Evolutionary conservation across 2,113 vertebrate genomes (phyloP).

Genomic region (Lipophrys pholis): DNA sequence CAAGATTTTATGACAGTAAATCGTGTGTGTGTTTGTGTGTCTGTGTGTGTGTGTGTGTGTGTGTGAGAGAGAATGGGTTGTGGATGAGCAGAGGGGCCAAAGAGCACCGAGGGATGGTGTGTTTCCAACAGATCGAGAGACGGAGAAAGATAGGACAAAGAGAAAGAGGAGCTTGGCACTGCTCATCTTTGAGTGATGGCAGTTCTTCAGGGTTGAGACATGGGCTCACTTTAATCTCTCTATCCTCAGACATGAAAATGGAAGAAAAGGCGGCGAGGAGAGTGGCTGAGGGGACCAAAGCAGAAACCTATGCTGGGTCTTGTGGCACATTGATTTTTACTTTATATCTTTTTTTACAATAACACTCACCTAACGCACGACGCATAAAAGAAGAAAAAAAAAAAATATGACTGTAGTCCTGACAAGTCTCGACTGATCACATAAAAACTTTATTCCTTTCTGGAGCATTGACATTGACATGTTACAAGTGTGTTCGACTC

Average conservation of each 20-base stretch:
- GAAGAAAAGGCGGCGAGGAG: conserved; percentile 49
- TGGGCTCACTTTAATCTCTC: conserved; percentile 74
- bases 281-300: conserved; percentile 57
- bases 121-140: conserved; percentile 48
- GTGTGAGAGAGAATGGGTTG: conserved; percentile 42
- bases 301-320: conserved; percentile 46
- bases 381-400: conserved; percentile 42
- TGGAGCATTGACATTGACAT: conserved; percentile 18
- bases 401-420: conserved; percentile 17
- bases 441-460: conserved; percentile 37
- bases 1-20: conserved; percentile 57
- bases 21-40: conserved; percentile 46
- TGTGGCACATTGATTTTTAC: conserved; percentile 73
- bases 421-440: conserved; percentile 43
- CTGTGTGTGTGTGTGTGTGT: conserved; percentile 5
- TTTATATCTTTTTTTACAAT: conserved; percentile 66
- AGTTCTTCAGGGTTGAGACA: conserved; percentile 64
- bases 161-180: conserved; percentile 65
- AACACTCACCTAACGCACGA: conserved; percentile 47
- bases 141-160: conserved; percentile 28
- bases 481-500: conserved; percentile 56
- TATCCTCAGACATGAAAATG: conserved; percentile 70
- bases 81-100: conserved; percentile 48
- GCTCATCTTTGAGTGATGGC: conserved; percentile 71
- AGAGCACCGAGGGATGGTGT: conserved; percentile 61